These are phyloP conservation scores for Archocentrus centrarchus DNA, from an alignment of 2,113 vertebrate species.

Conservation along the genomic window DNA sequence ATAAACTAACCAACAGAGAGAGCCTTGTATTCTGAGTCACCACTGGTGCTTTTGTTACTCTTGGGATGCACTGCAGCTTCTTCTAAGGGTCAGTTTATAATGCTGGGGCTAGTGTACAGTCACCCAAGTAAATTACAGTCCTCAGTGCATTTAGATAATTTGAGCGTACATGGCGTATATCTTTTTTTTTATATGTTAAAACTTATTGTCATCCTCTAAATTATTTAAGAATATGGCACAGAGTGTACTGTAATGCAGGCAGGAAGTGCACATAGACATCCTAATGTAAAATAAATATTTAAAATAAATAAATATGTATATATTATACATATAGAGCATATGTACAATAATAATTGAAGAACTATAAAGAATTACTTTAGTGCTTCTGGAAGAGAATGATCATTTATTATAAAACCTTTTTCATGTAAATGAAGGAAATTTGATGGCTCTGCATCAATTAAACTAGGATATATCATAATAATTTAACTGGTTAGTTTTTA, in stretches of 20 bases:
- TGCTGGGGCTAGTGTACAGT: background rate
- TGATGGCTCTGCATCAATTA: background rate
- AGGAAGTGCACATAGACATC: background rate
- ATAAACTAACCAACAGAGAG: background rate
- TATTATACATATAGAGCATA: background rate
- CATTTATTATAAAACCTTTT: background rate
- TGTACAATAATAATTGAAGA: too few relatives aligned
- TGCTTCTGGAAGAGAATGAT: too few relatives aligned
- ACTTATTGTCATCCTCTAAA: background rate
- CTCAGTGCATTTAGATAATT: background rate
- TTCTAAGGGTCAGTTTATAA: slow-evolving; percentile 10
- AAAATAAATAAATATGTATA: background rate
- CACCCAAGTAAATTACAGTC: slow-evolving; percentile 3
- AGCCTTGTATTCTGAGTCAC: slow-evolving; percentile 4
- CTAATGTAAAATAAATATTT: background rate
- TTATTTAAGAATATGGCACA: background rate
- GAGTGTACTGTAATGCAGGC: background rate
- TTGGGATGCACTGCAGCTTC: background rate
- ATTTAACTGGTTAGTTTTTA: too few relatives aligned
- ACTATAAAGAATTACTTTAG: too few relatives aligned
- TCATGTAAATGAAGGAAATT: background rate
- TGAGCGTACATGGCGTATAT: background rate
- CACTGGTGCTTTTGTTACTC: slow-evolving; percentile 7
- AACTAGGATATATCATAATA: background rate
- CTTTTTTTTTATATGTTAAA: background rate